Base-by-base conservation (phyloP, 2,113 vertebrate genomes). In the Poeciliopsis prolifica region DNA sequence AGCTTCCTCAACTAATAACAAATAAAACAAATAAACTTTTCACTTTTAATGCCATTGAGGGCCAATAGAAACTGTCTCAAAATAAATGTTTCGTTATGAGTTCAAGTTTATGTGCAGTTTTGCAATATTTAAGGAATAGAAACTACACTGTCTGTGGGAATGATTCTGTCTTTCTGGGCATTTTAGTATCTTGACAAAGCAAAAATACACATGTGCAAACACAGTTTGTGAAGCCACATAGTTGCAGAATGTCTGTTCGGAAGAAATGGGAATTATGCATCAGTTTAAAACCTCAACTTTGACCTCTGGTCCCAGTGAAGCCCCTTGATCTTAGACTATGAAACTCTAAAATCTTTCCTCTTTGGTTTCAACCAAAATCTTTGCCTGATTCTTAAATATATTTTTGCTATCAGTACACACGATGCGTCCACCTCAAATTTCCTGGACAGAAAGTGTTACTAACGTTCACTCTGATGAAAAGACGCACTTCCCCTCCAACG, bases 251-350 rank as follows among this genome's bases (percentile, higher is more conserved):
- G 30, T 74, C 80, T 66, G 64, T 31, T 33, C 51, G 60, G 77
- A 75, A 72, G 42, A 75, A 70, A 62, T 30, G 17, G 71, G 82
- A 84, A 89, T 80, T 80, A 61, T 40, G 37, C 73, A 80, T 61
- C 31, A 63, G 61, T 65, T 69, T 62, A 66, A 26, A 61, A 77
- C 58, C 74, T 82, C 77, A 68, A 75, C 79, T 88, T 69, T 83
- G 72, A 61, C 65, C 71, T 68, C 35, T 58, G 51, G 11, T 73
- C 29, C 37, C 13, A n/a, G 61, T 65, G 5, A 74, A 74, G 63
- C 35, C 62, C 54, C 15, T 0, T 1, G n/a, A 61, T 61, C 64
- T 22, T 70, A 28, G 66, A 80, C 26, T 77, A 29, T 70, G 28
- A 4, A 61, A 82, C 67, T 76, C 62, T 64, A 63, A 73, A 42